Evolutionary conservation across 2,888 invertebrate genomes (phyloP), one percentile per base, ranked within the genome.

Genomic region (Drosophila merina): DNA sequence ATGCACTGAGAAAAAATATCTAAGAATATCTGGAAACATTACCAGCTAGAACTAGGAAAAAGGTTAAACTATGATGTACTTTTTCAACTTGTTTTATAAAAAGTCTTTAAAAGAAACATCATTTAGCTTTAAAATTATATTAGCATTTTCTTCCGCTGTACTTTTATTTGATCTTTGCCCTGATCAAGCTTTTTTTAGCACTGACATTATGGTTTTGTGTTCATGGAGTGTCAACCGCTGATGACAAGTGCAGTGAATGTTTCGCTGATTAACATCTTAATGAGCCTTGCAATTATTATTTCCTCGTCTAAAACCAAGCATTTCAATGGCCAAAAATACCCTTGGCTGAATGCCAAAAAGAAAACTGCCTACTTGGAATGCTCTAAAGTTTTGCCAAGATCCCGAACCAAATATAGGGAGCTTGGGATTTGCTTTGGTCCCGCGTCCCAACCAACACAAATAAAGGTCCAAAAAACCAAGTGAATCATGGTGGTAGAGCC

Each of bases 401-500:
- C 49, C 33, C 31, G 20, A 40, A 7, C 20, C 38, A 3, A 62
- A 45, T 20, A 14, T 60, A 6, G 28, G 36, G 20, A 20, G 62
- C 10, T 1, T 10, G 10, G 12, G 40, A 14, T 40, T 42, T 42
- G 14, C 20, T 42, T 42, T 42, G 42, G 14, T 1, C 28, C 20
- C 20, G 1, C 20, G 20, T 28, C 6, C 28, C 3, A 4, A 57
- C 58, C 10, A 25, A 31, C 12, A 58, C 57, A 49, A 36, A 57
- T 51, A 38, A 52, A 50, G 55, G 25, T 26, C 48, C 33, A 9
- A 49, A 62, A 62, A 48, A 38, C 74, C 58, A 82, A 79, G 72
- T 85, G 80, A 82, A 81, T 87, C 86, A 85, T 69, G 68, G 33
- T 42, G 1, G 40, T 42, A 42, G 59, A 60, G 63, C 72, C 72